Evolutionary conservation across 2,888 invertebrate species (phyloP), one percentile per base, ranked within the genome.

Genomic region (Leucophenga maculata): DNA sequence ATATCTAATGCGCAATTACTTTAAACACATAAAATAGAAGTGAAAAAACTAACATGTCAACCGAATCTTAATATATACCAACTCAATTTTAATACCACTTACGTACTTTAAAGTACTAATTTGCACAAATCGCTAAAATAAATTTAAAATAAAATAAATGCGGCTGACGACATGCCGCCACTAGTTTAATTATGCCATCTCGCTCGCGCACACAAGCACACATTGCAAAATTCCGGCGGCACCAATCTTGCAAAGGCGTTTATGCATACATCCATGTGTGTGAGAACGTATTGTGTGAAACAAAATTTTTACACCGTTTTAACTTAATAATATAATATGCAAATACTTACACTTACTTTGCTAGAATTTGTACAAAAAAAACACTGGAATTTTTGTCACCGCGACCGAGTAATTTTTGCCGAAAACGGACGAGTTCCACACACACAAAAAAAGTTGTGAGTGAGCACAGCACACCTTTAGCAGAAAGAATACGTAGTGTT

Each of bases 381-480:
- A 60, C 39, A 16, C 32, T 16, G 39, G 39, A 60, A 60, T 13
- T 57, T 57, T 26, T 39, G 31, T 26, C 8, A 39, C 39, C 39
- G 39, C 8, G 8, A 39, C 26, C 39, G 39, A 39, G 39, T 6
- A 57, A 57, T 31, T 31, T 22, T 39, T 39, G 18, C 59, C 59
- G 39, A 60, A 57, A 60, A 60, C 59, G 39, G 59, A 60, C 59
- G 6, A 60, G 32, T 20, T 32, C 32, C 31, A n/a, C 31, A 60
- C 59, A 54, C 54, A 60, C 39, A 39, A 26, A 14, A 26, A 55
- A 57, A 1, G 26, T 57, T 26, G 57, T 22, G 55, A 39, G 11
- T 39, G 16, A 20, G 57, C 16, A 16, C 26, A 20, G 57, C 16
- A 16, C 26, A 57, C 31, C 31, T 57, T 57, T 14, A 26, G 26